These are phyloP conservation scores for Mimas tiliae DNA, from an alignment of 2,888 invertebrate genomes.

Conservation along the genomic window DNA sequence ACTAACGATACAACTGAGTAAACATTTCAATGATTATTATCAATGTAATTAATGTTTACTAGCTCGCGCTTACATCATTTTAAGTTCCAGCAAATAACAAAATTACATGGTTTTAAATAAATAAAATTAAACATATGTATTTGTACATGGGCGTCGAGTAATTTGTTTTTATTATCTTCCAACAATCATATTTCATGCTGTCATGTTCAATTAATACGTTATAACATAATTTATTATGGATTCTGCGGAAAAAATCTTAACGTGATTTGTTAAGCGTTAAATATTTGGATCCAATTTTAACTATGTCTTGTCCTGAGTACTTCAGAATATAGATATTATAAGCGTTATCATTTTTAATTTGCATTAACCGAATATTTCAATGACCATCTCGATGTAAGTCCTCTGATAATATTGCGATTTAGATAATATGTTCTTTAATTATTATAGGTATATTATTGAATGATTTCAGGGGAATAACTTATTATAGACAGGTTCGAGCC, in stretches of 20 bases:
- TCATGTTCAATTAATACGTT: constrained; percentile 15
- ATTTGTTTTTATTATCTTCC: constrained; percentile 41
- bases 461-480: no score
- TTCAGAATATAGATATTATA: no score
- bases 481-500: no score
- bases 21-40: background rate
- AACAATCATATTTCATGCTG: constrained; percentile 19
- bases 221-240: constrained; percentile 12
- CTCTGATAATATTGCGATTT: no score
- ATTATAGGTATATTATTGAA: no score
- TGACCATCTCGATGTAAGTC: no score
- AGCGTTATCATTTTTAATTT: no score
- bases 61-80: background rate
- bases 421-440: no score
- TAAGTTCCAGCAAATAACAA: constrained; percentile 25
- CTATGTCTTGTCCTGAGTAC: no score
- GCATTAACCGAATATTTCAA: no score
- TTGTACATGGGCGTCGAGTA: constrained; percentile 27
- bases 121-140: constrained; percentile 48
- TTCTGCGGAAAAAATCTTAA: constrained; percentile 9
- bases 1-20: background rate
- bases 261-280: background rate
- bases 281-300: no score
- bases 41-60: background rate
- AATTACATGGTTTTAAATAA: constrained; percentile 48